Conservation (phyloP, 1,140 invertebrate genomes). For the Polypedilum pembai region DNA sequence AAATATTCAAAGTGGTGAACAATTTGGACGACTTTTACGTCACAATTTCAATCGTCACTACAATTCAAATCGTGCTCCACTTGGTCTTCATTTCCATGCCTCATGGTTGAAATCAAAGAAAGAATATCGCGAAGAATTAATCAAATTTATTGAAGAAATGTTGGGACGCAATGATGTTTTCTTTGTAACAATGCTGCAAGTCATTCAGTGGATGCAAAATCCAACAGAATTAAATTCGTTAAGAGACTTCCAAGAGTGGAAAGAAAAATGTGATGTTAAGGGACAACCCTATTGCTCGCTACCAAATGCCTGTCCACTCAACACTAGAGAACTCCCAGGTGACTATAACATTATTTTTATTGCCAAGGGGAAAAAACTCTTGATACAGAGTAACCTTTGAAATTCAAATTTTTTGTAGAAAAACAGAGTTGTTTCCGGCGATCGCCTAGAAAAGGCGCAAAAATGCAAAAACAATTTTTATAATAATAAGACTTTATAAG, state of each 20-base stretch:
- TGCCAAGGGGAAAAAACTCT: too few relatives aligned
- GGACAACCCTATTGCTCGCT: slow-evolving; percentile 86
- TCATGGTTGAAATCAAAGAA: slow-evolving; percentile 93
- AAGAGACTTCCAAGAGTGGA: slow-evolving; percentile 89
- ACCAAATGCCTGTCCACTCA: slow-evolving; percentile 82
- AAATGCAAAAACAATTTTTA: too few relatives aligned
- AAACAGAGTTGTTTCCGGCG: too few relatives aligned
- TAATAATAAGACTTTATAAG: too few relatives aligned
- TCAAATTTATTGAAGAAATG: slow-evolving; percentile 93
- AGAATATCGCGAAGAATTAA: slow-evolving; percentile 83
- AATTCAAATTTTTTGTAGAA: too few relatives aligned
- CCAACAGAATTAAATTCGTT: slow-evolving; percentile 81
- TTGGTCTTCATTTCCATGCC: slow-evolving; percentile 92
- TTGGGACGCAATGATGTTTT: slow-evolving; percentile 83
- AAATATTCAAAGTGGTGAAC: slow-evolving; percentile 81
- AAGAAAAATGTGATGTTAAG: slow-evolving; percentile 91
- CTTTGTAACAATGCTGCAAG: slow-evolving; percentile 88
- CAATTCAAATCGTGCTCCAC: slow-evolving; percentile 82
- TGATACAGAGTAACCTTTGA: too few relatives aligned
- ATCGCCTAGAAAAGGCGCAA: too few relatives aligned
- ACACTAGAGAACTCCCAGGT: slow-evolving; percentile 81
- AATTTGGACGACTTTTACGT: slow-evolving; percentile 75
- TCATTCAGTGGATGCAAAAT: slow-evolving; percentile 96
- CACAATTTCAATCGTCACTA: slow-evolving; percentile 94
- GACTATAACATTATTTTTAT: slow-evolving; percentile 44